Percentiles rank a stretch among this genome's conserved stretches.
Evolutionary conservation across 2,113 vertebrate species (phyloP).

Genomic region (human): GRCh38 chr16:49178001-49178500

Average conservation of each 20-base stretch:
- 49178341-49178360: background rate
- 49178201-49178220: rapidly evolving
- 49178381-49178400: background rate
- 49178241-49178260: background rate
- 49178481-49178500: background rate
- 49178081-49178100: background rate
- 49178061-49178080: background rate
- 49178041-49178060: background rate
- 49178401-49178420: background rate
- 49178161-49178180: background rate
- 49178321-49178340: background rate
- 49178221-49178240: background rate
- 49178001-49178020: constrained; percentile 18
- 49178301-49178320: too few species aligned
- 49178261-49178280: background rate
- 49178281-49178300: too few species aligned
- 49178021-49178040: background rate
- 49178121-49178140: background rate
- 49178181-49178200: background rate
- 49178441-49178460: background rate
- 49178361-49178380: background rate
- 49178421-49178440: background rate
- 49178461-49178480: background rate
- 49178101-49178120: background rate
- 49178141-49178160: background rate